These are phyloP conservation scores for Kradibia gibbosae DNA, from an alignment of 1,140 invertebrate genomes.

Conservation along the genomic window DNA sequence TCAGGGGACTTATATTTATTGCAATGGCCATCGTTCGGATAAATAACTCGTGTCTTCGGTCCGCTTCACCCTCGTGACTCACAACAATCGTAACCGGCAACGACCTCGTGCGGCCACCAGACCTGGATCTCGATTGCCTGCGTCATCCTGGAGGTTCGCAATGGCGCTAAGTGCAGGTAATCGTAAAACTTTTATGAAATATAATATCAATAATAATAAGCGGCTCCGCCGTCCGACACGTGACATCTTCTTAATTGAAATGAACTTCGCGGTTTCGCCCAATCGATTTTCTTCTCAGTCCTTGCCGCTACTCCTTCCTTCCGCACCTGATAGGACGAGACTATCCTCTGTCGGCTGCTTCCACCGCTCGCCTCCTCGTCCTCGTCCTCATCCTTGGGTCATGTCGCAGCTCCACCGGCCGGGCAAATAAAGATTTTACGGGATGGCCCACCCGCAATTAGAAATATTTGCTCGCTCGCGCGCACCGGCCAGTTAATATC, in stretches of 20 bases:
- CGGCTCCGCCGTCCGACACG: neutral
- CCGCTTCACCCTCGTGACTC: conserved; percentile 47
- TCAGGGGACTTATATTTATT: conserved; percentile 31
- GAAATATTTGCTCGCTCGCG: conserved; percentile 59
- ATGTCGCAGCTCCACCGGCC: conserved; percentile 26
- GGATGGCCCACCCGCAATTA: conserved; percentile 60
- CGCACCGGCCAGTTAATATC: conserved; percentile 59
- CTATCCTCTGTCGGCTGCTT: neutral
- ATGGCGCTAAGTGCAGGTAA: conserved; percentile 40
- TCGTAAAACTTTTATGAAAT: conserved; percentile 49
- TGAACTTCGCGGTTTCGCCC: neutral
- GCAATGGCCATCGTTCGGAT: conserved; percentile 44
- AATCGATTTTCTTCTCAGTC: conserved; percentile 12
- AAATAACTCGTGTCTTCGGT: conserved; percentile 45
- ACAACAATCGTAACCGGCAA: conserved; percentile 1
- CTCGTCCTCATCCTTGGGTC: neutral
- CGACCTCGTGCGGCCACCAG: neutral
- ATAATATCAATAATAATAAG: conserved; percentile 21
- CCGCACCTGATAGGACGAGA: neutral
- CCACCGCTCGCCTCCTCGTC: neutral
- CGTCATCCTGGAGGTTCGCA: neutral
- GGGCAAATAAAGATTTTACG: conserved; percentile 64
- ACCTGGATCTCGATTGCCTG: conserved; percentile 10
- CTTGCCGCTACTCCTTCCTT: too few relatives aligned
- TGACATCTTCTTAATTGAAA: conserved; percentile 47